Percentiles rank a stretch among this genome's conserved stretches.
Evolutionary conservation across 1,140 invertebrate species (phyloP).

Genomic region (Thaumatotibia leucotreta): DNA sequence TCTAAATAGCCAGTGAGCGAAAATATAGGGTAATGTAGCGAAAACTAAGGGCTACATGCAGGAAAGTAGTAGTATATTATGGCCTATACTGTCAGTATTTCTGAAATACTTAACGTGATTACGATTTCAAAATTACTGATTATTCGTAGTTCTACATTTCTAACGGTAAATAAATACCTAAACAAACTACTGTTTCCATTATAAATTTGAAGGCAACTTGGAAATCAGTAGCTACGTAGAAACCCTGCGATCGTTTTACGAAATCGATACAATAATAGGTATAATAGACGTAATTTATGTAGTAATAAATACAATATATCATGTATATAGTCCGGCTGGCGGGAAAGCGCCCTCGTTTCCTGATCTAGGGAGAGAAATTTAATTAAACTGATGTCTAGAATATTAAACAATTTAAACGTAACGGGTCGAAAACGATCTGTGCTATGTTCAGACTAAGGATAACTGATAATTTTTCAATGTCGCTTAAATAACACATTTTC

Average conservation of each 20-base stretch:
- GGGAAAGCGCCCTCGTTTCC: not conserved
- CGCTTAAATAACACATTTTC: no score
- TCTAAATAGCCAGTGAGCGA: slow-evolving; percentile 28
- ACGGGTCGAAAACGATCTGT: not conserved
- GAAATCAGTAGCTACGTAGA: not conserved
- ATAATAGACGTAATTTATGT: not conserved
- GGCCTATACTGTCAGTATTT: no score
- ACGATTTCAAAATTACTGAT: no score
- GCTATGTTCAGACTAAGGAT: no score
- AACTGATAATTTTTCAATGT: no score
- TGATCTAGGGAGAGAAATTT: not conserved
- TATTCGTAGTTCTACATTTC: no score
- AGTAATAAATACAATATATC: not conserved
- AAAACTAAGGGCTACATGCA: not conserved
- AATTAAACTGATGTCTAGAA: not conserved
- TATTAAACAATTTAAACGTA: not conserved
- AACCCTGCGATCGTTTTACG: not conserved
- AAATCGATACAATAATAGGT: not conserved
- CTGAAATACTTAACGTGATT: no score
- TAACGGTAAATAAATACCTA: no score
- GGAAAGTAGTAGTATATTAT: no score
- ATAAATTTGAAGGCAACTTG: not conserved
- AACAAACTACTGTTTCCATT: not conserved
- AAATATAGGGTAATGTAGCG: slow-evolving; percentile 6
- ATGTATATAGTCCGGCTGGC: not conserved